Base-by-base conservation (phyloP, 2,113 vertebrate genomes). In the Orycteropus afer region DNA sequence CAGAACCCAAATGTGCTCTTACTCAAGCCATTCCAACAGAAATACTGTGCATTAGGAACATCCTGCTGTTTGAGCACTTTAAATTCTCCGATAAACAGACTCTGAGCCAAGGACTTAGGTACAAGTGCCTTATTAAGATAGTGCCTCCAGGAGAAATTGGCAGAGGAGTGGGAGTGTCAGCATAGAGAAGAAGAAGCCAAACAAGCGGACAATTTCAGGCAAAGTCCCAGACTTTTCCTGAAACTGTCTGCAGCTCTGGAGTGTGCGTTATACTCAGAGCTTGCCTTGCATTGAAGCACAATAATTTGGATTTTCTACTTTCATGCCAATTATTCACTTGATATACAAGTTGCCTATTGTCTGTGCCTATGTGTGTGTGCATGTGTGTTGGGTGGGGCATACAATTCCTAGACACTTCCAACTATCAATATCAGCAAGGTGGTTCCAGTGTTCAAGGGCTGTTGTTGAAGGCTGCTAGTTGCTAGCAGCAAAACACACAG, bases 121-220 rank as follows among this genome's bases (percentile, higher is more conserved):
- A n/a, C n/a, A n/a, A n/a, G n/a, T n/a, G n/a, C 65, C 69, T 91
- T 81, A 93, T 73, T 61, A 59, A n/a, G 25, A 89, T 82, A 67
- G 5, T 55, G 61, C 7, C 27, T 88, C 27, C 49, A 67, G 57
- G 49, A 90, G 67, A 91, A 88, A 61, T n/a, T n/a, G 27, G 5
- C 18, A 57, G 61, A 86, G 17, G 40, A 78, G 27, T n/a, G 6
- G 22, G 8, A 18, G 23, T 67, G n/a, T 90, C 18, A n/a, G 4
- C n/a, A 55, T 1, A 61, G 23, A n/a, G 34, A 84, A 40, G 45
- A 84, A 40, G 18, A 73, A 84, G 20, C 7, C 42, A 83, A 85
- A n/a, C 18, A 57, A 81, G 11, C 37, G 15, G 32, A 8, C 2
- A 1, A 53, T 27, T 71, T 23, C 45, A 40, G 42, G 47, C 79